A percentile compares a stretch with the other conserved stretches of the same genome.
phyloP scores from a whole-genome alignment of 2,113 vertebrate genomes.

The Craseonycteris thonglongyai region DNA sequence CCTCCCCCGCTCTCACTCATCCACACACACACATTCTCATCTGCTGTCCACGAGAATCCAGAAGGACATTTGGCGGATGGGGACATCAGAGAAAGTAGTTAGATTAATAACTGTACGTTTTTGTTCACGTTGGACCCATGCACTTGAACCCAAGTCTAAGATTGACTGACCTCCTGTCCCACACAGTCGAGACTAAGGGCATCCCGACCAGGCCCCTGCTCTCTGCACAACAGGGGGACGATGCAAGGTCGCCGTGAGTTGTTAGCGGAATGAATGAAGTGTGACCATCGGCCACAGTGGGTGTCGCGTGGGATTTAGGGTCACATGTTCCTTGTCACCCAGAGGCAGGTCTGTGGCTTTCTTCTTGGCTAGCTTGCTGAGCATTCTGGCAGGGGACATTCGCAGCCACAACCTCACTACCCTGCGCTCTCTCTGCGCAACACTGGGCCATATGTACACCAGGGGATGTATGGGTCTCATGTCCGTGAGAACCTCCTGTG shows the following conservation, averaged over 20 bases:
- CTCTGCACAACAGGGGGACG: background rate
- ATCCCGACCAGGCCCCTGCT: background rate
- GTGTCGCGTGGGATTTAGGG: accelerated
- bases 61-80: background rate
- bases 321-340: background rate
- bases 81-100: background rate
- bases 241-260: accelerated
- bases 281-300: accelerated
- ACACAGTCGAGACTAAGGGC: background rate
- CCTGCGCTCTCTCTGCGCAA: accelerated
- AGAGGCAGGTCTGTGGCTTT: background rate
- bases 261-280: too few species aligned
- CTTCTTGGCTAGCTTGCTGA: background rate
- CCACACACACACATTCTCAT: background rate
- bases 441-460: accelerated
- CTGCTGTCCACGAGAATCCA: background rate
- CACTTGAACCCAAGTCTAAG: background rate
- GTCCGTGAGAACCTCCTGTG: background rate
- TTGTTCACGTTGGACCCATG: accelerated
- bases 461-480: background rate
- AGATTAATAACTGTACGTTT: background rate
- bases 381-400: background rate
- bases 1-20: background rate
- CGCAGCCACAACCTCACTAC: background rate
- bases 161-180: background rate